Percentiles rank a stretch among this genome's conserved stretches.
Evolutionary conservation across 2,888 invertebrate species (phyloP).

Genomic region (Melitaea athalia): DNA sequence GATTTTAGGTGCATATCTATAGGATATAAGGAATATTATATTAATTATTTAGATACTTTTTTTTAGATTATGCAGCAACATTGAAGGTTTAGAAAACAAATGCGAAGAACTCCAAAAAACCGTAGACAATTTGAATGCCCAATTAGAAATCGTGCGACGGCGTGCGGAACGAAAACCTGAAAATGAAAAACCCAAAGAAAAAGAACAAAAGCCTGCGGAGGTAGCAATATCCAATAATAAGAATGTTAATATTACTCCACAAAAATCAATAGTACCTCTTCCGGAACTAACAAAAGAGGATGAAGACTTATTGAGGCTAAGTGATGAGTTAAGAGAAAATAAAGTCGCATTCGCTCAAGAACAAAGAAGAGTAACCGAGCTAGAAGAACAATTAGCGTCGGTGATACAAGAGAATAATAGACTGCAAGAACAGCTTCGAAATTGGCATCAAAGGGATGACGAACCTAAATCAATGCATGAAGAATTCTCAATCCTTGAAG

Average conservation of each 20-base stretch:
- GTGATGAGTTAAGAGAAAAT: slow-evolving; percentile 87
- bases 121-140: slow-evolving; percentile 87
- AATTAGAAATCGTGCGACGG: slow-evolving; percentile 83
- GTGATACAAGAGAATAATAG: slow-evolving; percentile 87
- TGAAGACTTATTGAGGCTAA: slow-evolving; percentile 80
- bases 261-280: slow-evolving; percentile 64
- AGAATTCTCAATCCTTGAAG: slow-evolving; percentile 91
- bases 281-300: slow-evolving; percentile 79
- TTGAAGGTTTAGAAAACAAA: slow-evolving; percentile 90
- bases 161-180: slow-evolving; percentile 80
- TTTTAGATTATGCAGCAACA: slow-evolving; percentile 86
- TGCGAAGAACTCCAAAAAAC: slow-evolving; percentile 92
- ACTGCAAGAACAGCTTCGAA: slow-evolving; percentile 86
- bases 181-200: slow-evolving; percentile 73
- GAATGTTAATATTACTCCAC: slow-evolving; percentile 57
- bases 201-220: slow-evolving; percentile 55
- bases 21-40: background rate
- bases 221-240: slow-evolving; percentile 48
- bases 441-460: slow-evolving; percentile 85
- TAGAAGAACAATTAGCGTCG: slow-evolving; percentile 89
- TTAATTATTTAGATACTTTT: slow-evolving; percentile 40
- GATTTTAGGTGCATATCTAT: background rate
- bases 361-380: slow-evolving; percentile 87
- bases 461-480: slow-evolving; percentile 92
- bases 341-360: slow-evolving; percentile 87